Conservation (phyloP, 2,113 vertebrate genomes). For the Corydoras sp. region DNA sequence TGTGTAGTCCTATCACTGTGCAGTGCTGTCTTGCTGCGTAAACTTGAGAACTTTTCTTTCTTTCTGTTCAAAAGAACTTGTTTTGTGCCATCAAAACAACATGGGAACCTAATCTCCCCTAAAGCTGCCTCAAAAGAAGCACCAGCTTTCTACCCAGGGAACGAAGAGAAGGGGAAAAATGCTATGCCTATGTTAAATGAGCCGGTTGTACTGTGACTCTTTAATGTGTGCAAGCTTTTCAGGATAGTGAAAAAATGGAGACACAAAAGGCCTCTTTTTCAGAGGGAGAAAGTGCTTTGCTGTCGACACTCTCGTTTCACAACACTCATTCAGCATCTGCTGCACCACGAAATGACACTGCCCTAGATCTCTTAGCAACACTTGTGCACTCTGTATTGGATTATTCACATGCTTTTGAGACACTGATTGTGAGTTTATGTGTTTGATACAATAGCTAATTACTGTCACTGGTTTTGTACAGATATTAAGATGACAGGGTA, state of each 20-base stretch:
- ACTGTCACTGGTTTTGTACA: too few species aligned
- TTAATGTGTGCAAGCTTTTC: conserved; percentile 40
- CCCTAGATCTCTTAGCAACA: neutral
- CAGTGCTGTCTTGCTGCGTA: too few species aligned
- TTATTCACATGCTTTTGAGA: too few species aligned
- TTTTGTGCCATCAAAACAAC: too few species aligned
- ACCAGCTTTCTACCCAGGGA: conserved; percentile 39
- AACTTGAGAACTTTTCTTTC: too few species aligned
- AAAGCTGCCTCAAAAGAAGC: conserved; percentile 26
- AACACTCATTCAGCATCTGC: conserved; percentile 25
- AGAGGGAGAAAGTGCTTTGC: conserved; percentile 57
- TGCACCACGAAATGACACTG: conserved; percentile 22
- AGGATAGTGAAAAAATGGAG: conserved; percentile 31
- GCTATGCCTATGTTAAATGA: conserved; percentile 33
- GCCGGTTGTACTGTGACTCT: conserved; percentile 45
- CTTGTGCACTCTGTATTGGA: too few species aligned
- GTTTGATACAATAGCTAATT: too few species aligned
- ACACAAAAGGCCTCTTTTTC: conserved; percentile 67
- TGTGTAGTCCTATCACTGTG: too few species aligned
- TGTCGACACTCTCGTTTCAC: conserved; percentile 59
- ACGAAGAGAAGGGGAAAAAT: conserved; percentile 13
- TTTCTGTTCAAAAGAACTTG: too few species aligned
- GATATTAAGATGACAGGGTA: too few species aligned
- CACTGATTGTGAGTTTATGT: too few species aligned
- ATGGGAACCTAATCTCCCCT: conserved; percentile 36